Evolutionary conservation across 2,113 vertebrate genomes (phyloP), one percentile per base, ranked within the genome.

Genomic region (Terrapene triunguis): DNA sequence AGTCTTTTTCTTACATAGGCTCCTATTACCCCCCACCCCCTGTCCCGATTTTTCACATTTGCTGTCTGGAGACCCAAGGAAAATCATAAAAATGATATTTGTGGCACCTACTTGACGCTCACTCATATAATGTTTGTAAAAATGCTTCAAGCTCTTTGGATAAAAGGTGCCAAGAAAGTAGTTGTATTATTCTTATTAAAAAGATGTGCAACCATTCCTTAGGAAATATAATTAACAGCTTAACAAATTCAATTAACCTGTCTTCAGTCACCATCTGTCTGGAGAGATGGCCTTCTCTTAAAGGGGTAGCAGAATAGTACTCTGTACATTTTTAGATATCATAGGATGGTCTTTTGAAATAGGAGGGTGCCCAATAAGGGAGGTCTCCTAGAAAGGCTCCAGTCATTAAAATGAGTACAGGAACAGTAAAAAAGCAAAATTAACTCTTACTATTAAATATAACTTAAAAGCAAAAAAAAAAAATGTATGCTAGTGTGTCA

Each of bases 401-500:
- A 80, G 84, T 57, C 47, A 88, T 38, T 76, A 59, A 83, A 89
- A 35, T 47, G 3, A 86, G 0, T 14, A 44, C 80, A 88, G 84
- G 3, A 16, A 12, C 5, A 47, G 13, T 44, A 76, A 78, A 47
- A 2, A 82, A 92, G 12, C 42, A 47, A 27, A 78, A 78, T 78
- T 13, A 44, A 25, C 13, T 47, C 74, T 47, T 78, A 8, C 11
- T 47, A 78, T 50, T 16, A 87, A 94, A 72, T 42, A 82, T 84
- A 87, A 50, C 8, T 82, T 51, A 76, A 29, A 19, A 85, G 54
- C 84, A n/a, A n/a, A 62, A 0, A 0, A 2, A 4, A 0, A 2
- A 4, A 5, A 79, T 0, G 8, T 0, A 16, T 59, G 21, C 0
- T 2, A 2, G 3, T 12, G 2, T 44, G 44, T n/a, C 35, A 44